These are phyloP conservation scores for Xyliphius kryptos DNA, from an alignment of 2,113 vertebrate species.

Conservation along the genomic window DNA sequence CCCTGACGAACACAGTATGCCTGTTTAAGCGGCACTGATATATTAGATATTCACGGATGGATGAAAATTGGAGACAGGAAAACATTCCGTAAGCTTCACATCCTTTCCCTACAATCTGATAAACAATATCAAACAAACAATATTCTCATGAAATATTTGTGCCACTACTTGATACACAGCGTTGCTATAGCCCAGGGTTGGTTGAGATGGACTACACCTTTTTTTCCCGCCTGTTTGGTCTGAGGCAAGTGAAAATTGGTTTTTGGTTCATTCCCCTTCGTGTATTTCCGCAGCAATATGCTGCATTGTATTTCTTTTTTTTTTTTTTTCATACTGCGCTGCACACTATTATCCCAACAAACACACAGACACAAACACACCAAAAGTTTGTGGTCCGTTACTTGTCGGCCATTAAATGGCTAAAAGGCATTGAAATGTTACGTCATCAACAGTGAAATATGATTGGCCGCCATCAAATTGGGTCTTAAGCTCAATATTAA, in stretches of 20 bases:
- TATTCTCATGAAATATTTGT: constrained; percentile 48
- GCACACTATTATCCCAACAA: constrained; percentile 43
- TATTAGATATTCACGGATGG: constrained; percentile 68
- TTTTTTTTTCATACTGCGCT: constrained; percentile 10
- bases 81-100: constrained; percentile 54
- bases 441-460: too few relatives aligned
- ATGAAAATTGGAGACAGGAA: constrained; percentile 57
- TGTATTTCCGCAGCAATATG: constrained; percentile 14
- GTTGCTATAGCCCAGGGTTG: constrained; percentile 23
- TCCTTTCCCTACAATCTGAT: constrained; percentile 48
- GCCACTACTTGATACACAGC: constrained; percentile 33
- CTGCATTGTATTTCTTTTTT: constrained; percentile 7
- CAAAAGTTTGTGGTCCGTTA: background rate
- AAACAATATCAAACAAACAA: constrained; percentile 53
- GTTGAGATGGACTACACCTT: constrained; percentile 37
- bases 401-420: too few relatives aligned
- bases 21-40: constrained; percentile 69
- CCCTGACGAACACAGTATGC: constrained; percentile 54
- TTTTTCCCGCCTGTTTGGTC: constrained; percentile 30
- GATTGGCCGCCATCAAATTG: too few relatives aligned
- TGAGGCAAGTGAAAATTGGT: constrained; percentile 42
- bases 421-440: too few relatives aligned
- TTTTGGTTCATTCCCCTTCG: constrained; percentile 13
- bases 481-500: background rate
- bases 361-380: background rate